These are phyloP conservation scores for Sclerurus mexicanus DNA, from an alignment of 2,113 vertebrate genomes.

Conservation along the genomic window DNA sequence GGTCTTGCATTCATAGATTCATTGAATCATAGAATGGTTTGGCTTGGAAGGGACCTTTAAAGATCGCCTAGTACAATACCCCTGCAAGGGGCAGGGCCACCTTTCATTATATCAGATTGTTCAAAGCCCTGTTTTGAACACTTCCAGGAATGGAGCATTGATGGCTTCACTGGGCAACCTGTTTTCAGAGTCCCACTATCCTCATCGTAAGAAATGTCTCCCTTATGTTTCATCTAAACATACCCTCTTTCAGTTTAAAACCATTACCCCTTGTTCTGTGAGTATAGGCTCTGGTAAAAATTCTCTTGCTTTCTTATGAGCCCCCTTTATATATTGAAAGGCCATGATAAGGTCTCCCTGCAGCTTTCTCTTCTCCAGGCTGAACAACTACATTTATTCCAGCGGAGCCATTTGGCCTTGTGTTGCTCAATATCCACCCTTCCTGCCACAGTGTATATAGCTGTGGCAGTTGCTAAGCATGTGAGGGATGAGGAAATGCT, in stretches of 20 bases:
- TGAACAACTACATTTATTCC: neutral
- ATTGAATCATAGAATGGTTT: neutral
- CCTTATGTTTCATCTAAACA: neutral
- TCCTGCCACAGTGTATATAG: neutral
- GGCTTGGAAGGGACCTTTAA: neutral
- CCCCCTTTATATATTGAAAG: neutral
- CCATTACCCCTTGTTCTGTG: neutral
- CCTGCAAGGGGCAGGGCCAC: neutral
- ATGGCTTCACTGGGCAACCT: neutral
- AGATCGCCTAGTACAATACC: neutral
- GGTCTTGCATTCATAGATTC: neutral
- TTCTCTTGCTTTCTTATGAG: neutral
- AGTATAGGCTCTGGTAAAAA: neutral
- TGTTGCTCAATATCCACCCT: neutral
- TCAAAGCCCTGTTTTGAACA: neutral
- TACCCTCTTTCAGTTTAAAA: neutral
- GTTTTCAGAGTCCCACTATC: neutral
- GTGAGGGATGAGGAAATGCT: constrained; percentile 28
- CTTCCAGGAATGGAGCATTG: neutral
- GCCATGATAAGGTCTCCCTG: neutral
- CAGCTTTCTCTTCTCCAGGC: neutral
- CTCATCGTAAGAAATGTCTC: neutral
- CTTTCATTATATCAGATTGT: neutral
- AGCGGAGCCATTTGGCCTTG: neutral
- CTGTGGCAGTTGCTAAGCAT: neutral